Evolutionary conservation across 2,888 invertebrate species (phyloP).

Genomic region (Drosophila barbarae): DNA sequence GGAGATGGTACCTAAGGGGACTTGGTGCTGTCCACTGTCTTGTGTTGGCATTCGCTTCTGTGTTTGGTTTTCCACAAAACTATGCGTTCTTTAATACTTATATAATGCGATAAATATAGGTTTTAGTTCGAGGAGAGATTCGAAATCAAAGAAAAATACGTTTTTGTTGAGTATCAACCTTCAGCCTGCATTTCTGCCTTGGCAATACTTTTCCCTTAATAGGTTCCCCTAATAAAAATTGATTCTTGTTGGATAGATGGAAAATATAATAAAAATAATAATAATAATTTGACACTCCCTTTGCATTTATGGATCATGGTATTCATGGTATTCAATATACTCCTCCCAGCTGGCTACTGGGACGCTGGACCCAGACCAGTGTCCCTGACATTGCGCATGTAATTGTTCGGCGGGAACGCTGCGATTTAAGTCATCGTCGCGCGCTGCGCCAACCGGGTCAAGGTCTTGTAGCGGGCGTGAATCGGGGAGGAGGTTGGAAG

Average conservation of each 20-base stretch:
- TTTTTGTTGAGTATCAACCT: not conserved
- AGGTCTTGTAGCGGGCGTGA: slow-evolving; percentile 30
- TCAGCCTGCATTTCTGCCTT: not conserved
- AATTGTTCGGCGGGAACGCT: slow-evolving; percentile 4
- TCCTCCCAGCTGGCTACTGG: too few species aligned
- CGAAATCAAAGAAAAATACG: not conserved
- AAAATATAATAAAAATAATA: too few species aligned
- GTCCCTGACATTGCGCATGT: slow-evolving; percentile 30
- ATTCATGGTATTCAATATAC: too few species aligned
- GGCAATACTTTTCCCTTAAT: too few species aligned
- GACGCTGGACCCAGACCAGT: not conserved
- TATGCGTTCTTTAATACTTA: slow-evolving; percentile 19
- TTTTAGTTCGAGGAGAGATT: slow-evolving; percentile 3
- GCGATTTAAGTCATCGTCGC: slow-evolving; percentile 31
- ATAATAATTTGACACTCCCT: too few species aligned
- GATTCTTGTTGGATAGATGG: too few species aligned
- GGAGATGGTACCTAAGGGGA: not conserved
- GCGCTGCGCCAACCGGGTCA: slow-evolving; percentile 32
- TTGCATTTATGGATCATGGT: too few species aligned
- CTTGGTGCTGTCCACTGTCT: not conserved
- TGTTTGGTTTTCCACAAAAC: not conserved
- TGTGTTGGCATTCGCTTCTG: not conserved
- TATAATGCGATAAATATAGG: slow-evolving; percentile 12
- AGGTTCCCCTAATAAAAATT: too few species aligned
- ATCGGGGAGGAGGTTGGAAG: not conserved